These are phyloP conservation scores for Gnathonemus echidnorhynchus DNA, from an alignment of 2,113 vertebrate species.

Conservation along the genomic window DNA sequence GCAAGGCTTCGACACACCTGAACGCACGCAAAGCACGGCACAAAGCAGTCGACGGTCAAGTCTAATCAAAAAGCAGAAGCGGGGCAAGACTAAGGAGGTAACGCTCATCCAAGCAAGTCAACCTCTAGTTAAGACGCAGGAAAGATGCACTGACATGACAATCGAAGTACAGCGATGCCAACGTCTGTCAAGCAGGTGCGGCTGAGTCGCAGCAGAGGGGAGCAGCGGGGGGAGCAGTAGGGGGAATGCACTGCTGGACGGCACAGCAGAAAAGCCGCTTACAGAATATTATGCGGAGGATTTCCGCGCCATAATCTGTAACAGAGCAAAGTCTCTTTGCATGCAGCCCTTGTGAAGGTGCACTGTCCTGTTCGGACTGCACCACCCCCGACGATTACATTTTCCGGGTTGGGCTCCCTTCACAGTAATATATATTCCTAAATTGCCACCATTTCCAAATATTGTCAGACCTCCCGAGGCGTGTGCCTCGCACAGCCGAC, in stretches of 20 bases:
- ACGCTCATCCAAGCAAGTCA: neutral
- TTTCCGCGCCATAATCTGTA: neutral
- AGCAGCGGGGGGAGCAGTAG: neutral
- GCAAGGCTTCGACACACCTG: neutral
- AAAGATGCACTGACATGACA: neutral
- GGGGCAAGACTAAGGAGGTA: neutral
- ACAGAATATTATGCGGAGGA: neutral
- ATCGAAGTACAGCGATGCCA: constrained; percentile 22
- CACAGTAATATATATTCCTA: neutral
- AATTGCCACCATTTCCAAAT: neutral
- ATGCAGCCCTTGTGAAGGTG: neutral
- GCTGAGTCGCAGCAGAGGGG: neutral
- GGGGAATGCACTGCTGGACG: constrained; percentile 9
- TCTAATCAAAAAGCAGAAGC: neutral
- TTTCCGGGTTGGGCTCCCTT: neutral
- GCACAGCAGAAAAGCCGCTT: constrained; percentile 2
- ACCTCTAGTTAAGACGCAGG: neutral
- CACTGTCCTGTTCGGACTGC: neutral
- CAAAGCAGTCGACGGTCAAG: neutral
- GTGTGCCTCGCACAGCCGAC: neutral
- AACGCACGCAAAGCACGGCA: neutral
- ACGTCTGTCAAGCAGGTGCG: neutral
- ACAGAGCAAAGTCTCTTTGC: neutral
- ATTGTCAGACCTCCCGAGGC: neutral
- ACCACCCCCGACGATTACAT: neutral